A percentile compares a stretch with the other conserved stretches of the same genome.
phyloP scores from a whole-genome alignment of 2,113 vertebrate species.

The Uropsilus gracilis region DNA sequence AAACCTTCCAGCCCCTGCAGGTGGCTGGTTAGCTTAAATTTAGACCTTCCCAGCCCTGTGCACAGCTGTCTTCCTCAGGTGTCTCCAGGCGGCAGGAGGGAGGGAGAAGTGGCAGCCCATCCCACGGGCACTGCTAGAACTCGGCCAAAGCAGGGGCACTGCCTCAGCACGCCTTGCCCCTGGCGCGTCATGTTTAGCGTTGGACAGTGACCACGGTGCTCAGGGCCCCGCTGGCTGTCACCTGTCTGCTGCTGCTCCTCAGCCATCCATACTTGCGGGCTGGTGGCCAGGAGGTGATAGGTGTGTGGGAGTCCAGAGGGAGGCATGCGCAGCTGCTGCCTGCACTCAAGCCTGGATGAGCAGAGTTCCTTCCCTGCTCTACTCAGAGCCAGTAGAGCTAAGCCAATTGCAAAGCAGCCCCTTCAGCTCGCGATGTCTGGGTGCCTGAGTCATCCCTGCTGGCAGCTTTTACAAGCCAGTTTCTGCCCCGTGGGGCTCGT shows the following conservation, averaged over 20 bases:
- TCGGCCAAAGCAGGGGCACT: no score
- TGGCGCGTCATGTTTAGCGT: no score
- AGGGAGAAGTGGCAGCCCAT: no score
- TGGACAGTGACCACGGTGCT: no score
- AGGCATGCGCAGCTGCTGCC: slow-evolving; percentile 25
- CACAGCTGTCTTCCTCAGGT: background rate
- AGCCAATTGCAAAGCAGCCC: slow-evolving; percentile 34
- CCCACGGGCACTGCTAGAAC: no score
- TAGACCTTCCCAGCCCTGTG: background rate
- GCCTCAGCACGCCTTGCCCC: background rate
- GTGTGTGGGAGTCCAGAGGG: background rate
- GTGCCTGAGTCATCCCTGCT: slow-evolving; percentile 22
- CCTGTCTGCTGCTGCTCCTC: background rate
- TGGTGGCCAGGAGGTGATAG: background rate
- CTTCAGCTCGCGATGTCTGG: background rate
- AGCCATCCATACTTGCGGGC: background rate
- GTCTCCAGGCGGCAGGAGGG: no score
- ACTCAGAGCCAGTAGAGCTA: no score
- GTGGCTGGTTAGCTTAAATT: background rate
- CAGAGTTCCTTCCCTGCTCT: background rate
- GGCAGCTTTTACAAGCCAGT: background rate
- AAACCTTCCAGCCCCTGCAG: background rate
- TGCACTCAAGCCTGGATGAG: background rate
- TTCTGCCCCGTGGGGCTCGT: background rate
- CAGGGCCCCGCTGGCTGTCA: background rate